phyloP scores from a whole-genome alignment of 2,797 vertebrate species.

The Darevskia nairensis region DNA sequence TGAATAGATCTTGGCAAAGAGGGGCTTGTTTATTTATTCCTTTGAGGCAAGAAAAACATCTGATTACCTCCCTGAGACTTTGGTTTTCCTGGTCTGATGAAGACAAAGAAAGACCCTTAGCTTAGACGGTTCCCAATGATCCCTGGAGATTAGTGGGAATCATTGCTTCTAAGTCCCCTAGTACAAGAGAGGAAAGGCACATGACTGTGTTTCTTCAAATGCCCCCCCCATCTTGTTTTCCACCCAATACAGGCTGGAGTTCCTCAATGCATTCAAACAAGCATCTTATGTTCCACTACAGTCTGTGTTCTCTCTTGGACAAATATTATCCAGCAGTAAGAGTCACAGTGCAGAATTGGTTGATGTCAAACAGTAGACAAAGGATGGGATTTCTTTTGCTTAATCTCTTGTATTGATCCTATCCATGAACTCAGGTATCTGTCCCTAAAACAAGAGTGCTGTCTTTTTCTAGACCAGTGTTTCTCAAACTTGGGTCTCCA shows the following conservation, averaged over 20 bases:
- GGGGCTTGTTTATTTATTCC: background rate
- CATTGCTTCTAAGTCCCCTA: constrained; percentile 32
- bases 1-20: constrained; percentile 27
- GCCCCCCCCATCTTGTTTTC: background rate
- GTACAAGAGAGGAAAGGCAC: constrained; percentile 31
- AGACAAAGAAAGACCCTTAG: constrained; percentile 31
- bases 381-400: background rate
- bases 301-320: background rate
- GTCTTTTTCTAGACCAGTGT: background rate
- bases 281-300: background rate
- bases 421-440: background rate
- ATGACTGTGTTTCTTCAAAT: constrained; percentile 47
- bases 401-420: background rate
- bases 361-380: background rate
- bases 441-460: background rate
- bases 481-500: too few species aligned
- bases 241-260: background rate
- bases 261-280: background rate
- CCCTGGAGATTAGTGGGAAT: background rate
- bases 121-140: constrained; percentile 6
- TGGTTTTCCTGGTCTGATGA: constrained; percentile 28
- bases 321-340: background rate
- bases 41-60: background rate
- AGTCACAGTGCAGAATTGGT: background rate
- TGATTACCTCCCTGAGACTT: constrained; percentile 33